A percentile compares a stretch with the other conserved stretches of the same genome.
Conservation (phyloP, 2,113 vertebrate species). For the Oreocharis arfaki region DNA sequence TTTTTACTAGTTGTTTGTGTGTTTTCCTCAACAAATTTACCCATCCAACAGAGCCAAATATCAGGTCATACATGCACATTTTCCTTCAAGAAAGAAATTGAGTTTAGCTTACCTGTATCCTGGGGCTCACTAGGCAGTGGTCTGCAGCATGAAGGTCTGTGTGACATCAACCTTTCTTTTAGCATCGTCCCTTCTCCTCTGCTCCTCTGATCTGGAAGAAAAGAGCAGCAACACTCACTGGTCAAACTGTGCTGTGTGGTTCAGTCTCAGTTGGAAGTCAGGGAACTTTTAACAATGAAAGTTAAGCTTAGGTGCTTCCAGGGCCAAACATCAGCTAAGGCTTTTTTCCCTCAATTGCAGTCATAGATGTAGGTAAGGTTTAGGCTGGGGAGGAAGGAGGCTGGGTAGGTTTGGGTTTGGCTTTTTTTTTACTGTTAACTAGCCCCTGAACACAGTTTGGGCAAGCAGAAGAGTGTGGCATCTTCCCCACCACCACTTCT, state of each 20-base stretch:
- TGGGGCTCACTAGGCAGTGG: not conserved
- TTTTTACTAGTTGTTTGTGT: not conserved
- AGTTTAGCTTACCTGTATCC: not conserved
- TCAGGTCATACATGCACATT: not conserved
- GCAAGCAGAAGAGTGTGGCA: not conserved
- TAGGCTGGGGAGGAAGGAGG: not conserved
- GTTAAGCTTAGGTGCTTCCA: not conserved
- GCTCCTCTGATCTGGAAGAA: not conserved
- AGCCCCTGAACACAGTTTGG: not conserved
- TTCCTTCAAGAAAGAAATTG: not conserved
- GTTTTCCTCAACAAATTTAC: not conserved
- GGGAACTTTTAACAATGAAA: not conserved
- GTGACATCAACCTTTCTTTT: not conserved
- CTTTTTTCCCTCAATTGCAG: not conserved
- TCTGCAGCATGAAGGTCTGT: not conserved
- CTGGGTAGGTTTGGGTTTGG: not conserved
- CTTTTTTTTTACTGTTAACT: not conserved
- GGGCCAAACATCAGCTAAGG: not conserved
- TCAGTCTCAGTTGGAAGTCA: not conserved
- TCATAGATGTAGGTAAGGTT: not conserved
- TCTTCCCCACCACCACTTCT: not conserved
- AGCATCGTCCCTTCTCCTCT: not conserved
- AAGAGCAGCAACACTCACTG: not conserved
- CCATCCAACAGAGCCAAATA: not conserved
- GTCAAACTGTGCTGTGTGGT: fast-evolving